Base-by-base conservation (phyloP, 2,797 vertebrate species). In the Bufotes viridis region DNA sequence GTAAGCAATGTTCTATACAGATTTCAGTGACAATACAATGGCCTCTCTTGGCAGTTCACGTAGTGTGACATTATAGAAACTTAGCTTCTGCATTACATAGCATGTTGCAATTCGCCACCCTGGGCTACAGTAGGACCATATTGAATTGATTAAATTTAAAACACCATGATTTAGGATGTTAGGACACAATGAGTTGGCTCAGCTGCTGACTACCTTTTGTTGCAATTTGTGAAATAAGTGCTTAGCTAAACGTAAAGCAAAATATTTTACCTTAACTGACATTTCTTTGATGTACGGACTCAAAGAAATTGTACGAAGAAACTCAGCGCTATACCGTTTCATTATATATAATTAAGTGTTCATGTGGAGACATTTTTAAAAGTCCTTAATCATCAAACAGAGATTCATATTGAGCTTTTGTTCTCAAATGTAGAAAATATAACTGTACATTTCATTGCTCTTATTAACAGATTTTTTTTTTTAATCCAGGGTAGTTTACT, bases 291-390 rank as follows among this genome's bases (percentile, higher is more conserved):
- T 84, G 63, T 84, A 72, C 70, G 10, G 51, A 67, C 87, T 87
- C 60, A 87, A 76, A 78, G 87, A 78, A 69, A 55, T 78, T 82
- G 7, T 69, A 81, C 61, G 42, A 83, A 84, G 81, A 78, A 87
- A 78, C 70, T 67, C 81, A 51, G 69, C 86, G 72, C 53, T 88
- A 55, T 72, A 72, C 51, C 65, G 72, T 84, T 84, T 72, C 74
- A 84, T 88, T 88, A 84, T 84, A 55, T 88, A 72, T 84, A 88
- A 88, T 88, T 88, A 88, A 79, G 63, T 72, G 61, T 79, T 88
- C 87, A 74, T 53, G 75, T 84, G 63, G 87, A 84, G 82, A 79
- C 65, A 24, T 58, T 84, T 84, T 84, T 84, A 63, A 57, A 51
- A 76, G 78, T 29, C 87, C 34, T 58, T 88, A 84, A 88, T 88